These are phyloP conservation scores for Sorex araneus DNA, from an alignment of 2,113 vertebrate genomes.

Conservation along the genomic window DNA sequence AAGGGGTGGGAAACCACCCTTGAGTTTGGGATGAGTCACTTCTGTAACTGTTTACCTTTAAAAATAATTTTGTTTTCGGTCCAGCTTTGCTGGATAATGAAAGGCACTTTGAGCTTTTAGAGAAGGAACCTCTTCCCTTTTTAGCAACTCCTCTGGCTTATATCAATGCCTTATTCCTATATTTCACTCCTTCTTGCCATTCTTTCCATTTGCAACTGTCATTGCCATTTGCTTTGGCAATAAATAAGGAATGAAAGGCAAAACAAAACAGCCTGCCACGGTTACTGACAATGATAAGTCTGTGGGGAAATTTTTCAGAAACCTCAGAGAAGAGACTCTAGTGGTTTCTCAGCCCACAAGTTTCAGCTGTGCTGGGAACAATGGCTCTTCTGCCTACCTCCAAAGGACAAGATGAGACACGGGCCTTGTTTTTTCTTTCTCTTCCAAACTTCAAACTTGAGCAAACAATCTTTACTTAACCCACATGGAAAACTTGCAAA, in stretches of 20 bases:
- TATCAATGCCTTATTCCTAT: slow-evolving; percentile 8
- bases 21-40: slow-evolving; percentile 38
- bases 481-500: slow-evolving; percentile 85
- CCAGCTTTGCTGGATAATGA: slow-evolving; percentile 36
- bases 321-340: slow-evolving; percentile 62
- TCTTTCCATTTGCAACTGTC: slow-evolving; percentile 74
- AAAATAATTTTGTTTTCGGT: slow-evolving; percentile 24
- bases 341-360: slow-evolving; percentile 69
- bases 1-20: not conserved
- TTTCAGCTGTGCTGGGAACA: slow-evolving; percentile 72
- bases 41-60: slow-evolving; percentile 70
- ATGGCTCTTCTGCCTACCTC: slow-evolving; percentile 68
- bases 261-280: slow-evolving; percentile 45
- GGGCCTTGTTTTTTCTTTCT: slow-evolving; percentile 71
- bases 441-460: slow-evolving; percentile 80
- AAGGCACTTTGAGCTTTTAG: slow-evolving; percentile 9
- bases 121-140: slow-evolving; percentile 50
- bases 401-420: slow-evolving; percentile 80
- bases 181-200: slow-evolving; percentile 54
- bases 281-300: slow-evolving; percentile 67
- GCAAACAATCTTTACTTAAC: slow-evolving; percentile 83
- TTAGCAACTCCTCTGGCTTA: slow-evolving; percentile 49
- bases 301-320: slow-evolving; percentile 73
- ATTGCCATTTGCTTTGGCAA: slow-evolving; percentile 68
- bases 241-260: slow-evolving; percentile 72